phyloP scores from a whole-genome alignment of 2,113 vertebrate genomes.

The Narcine bancroftii region DNA sequence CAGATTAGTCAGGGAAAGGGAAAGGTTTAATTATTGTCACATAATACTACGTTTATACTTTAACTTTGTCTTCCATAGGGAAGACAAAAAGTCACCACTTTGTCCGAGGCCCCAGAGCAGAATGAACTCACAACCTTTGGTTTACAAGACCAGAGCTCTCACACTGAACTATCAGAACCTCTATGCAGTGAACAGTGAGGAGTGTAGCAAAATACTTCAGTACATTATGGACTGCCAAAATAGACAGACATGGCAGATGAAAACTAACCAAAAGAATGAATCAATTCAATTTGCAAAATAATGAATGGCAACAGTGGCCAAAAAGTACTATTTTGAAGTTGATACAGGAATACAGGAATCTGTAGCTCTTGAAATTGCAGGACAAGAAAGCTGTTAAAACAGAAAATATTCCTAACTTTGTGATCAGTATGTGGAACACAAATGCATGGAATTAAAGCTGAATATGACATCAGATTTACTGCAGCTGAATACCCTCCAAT shows the following conservation, averaged over 20 bases:
- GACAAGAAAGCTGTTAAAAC: not conserved
- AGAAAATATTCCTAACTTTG: not conserved
- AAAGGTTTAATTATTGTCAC: no score
- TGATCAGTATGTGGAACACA: not conserved
- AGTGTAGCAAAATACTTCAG: not conserved
- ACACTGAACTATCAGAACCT: no score
- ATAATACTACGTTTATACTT: no score
- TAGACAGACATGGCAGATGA: not conserved
- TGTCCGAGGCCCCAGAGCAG: no score
- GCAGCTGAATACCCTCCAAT: not conserved
- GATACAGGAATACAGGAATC: no score
- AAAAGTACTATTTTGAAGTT: not conserved
- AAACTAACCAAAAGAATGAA: not conserved
- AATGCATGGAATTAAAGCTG: not conserved
- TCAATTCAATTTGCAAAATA: not conserved
- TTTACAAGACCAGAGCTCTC: no score
- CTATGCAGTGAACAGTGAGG: not conserved
- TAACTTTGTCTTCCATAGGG: no score
- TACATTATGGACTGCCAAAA: not conserved
- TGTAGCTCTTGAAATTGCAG: no score
- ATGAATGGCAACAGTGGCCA: not conserved
- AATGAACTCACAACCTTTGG: no score
- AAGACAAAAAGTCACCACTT: no score
- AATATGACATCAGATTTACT: not conserved
- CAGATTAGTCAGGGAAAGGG: no score